These are phyloP conservation scores for Tolmerus cingulatus DNA, from an alignment of 2,888 invertebrate genomes.

Conservation along the genomic window DNA sequence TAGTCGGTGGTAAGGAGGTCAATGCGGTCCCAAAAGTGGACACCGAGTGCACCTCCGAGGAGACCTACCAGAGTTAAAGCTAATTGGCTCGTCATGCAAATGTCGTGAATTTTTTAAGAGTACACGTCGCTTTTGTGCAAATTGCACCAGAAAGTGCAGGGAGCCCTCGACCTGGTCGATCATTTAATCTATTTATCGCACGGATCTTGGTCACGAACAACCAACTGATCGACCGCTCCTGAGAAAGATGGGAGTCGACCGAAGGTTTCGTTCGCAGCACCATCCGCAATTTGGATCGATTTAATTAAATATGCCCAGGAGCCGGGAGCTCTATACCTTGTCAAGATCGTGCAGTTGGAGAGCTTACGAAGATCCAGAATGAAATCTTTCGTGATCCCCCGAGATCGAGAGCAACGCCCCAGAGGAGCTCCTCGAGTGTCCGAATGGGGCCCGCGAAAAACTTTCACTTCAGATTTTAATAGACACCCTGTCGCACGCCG, in stretches of 20 bases:
- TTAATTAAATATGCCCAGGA: not conserved
- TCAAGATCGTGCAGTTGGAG: not conserved
- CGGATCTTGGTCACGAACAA: conserved; percentile 11
- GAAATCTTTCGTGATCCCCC: not conserved
- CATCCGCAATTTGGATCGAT: not conserved
- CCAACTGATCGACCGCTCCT: not conserved
- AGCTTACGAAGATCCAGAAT: not conserved
- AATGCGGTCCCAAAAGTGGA: not conserved
- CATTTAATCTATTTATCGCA: conserved; percentile 13
- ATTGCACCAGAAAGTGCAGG: conserved; percentile 16
- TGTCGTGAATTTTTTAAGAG: not conserved
- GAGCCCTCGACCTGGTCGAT: not conserved
- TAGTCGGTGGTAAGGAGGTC: not conserved
- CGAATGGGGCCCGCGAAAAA: not conserved
- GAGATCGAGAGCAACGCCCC: not conserved
- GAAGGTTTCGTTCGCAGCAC: not conserved
- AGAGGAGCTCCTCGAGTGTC: not conserved
- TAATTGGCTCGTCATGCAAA: conserved; percentile 13
- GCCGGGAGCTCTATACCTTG: not conserved
- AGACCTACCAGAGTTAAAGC: not conserved
- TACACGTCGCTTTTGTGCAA: not conserved
- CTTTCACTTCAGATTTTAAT: not conserved
- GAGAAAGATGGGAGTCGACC: not conserved
- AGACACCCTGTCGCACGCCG: not conserved
- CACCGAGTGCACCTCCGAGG: not conserved